Evolutionary conservation across 1,140 invertebrate species (phyloP).

Genomic region (Drosophila neocordata): DNA sequence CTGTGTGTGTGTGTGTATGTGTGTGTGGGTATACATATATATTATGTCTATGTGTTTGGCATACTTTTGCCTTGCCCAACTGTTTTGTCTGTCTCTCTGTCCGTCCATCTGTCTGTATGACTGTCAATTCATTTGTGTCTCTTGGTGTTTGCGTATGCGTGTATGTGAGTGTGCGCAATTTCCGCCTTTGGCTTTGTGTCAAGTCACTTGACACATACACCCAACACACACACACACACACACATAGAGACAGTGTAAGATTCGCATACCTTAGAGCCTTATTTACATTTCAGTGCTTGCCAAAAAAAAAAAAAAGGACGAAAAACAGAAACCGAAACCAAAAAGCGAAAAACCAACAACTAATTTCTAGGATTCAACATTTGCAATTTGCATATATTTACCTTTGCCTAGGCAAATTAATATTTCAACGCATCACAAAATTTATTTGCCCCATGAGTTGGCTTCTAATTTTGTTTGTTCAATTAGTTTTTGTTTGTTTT

Average conservation of each 20-base stretch:
- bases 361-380: slow-evolving; percentile 62
- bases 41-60: slow-evolving; percentile 48
- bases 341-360: slow-evolving; percentile 30
- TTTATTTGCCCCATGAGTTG: slow-evolving; percentile 55
- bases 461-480: slow-evolving; percentile 75
- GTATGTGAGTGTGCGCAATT: slow-evolving; percentile 50
- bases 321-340: slow-evolving; percentile 8
- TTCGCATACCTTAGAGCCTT: slow-evolving; percentile 48
- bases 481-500: slow-evolving; percentile 60
- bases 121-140: slow-evolving; percentile 49
- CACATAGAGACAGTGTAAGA: slow-evolving; percentile 1
- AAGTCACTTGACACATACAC: slow-evolving; percentile 61
- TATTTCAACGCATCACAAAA: slow-evolving; percentile 20
- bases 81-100: neutral
- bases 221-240: neutral
- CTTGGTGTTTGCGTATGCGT: slow-evolving; percentile 16
- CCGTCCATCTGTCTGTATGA: slow-evolving; percentile 46
- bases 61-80: slow-evolving; percentile 55
- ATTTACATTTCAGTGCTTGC: slow-evolving; percentile 59
- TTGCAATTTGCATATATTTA: slow-evolving; percentile 40
- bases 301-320: neutral
- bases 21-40: slow-evolving; percentile 28
- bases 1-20: slow-evolving; percentile 31
- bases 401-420: slow-evolving; percentile 13
- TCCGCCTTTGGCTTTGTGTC: slow-evolving; percentile 73